Base-by-base conservation (phyloP, 2,113 vertebrate species). In the Lagopus leucura region DNA sequence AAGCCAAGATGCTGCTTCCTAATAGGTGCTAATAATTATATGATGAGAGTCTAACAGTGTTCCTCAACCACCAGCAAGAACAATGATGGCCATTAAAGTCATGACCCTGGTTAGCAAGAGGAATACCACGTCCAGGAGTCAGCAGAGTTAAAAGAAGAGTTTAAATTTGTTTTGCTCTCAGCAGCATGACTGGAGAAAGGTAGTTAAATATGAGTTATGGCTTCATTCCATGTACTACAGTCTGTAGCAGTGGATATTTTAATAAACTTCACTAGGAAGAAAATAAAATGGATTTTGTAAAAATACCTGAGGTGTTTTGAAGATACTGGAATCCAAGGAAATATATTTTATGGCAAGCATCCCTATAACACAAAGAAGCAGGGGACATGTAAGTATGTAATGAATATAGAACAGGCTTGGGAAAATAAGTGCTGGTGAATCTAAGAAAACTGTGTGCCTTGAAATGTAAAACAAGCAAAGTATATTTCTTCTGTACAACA, bases 261-360 rank as follows among this genome's bases (percentile, higher is more conserved):
- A 95, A 96, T 94, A 95, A 91, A 93, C 89, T 96, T 91, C 82
- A 47, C 72, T 86, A 89, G 85, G 65, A 89, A 91, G 89, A 93
- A 93, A 89, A 93, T 94, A 92, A 96, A 96, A 92, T 88, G 7
- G 74, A 54, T 93, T 89, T 75, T 83, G 71, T 75, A 69, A 91
- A 93, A 94, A 95, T 77, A 94, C 72, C 67, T 79, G 67, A 94
- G 87, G 89, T 92, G 79, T 93, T 92, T 81, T 83, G 85, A 91
- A 96, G 95, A 92, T 88, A 91, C 67, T 61, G 28, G 61, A 82
- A 88, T 88, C 60, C 47, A 89, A 93, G 70, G 64, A 94, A 91
- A 93, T 81, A 60, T 71, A 66, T 86, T 88, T 92, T 71, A 91
- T 86, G 72, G 69, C 42, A 83, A 85, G n/a, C 38, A 80, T 82